These are phyloP conservation scores for Lanistes nyassanus DNA, from an alignment of 1,140 invertebrate species.

Conservation along the genomic window DNA sequence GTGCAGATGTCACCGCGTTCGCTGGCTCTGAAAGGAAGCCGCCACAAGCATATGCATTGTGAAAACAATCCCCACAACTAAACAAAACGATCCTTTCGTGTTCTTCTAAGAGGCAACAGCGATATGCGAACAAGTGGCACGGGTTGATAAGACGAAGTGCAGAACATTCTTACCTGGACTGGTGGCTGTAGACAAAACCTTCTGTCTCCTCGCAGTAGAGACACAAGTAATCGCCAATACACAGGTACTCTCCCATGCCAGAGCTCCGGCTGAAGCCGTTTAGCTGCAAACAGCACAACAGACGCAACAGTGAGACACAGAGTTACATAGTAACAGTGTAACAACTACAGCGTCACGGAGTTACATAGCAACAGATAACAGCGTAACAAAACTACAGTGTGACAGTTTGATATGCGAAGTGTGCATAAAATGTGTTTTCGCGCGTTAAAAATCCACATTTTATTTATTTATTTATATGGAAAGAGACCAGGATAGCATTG, in stretches of 20 bases:
- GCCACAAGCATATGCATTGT: too few species aligned
- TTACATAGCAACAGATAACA: background rate
- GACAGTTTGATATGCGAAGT: background rate
- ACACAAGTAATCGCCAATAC: slow-evolving; percentile 64
- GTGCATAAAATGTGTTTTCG: too few species aligned
- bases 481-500: background rate
- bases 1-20: too few species aligned
- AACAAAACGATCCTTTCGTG: too few species aligned
- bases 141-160: too few species aligned
- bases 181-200: slow-evolving; percentile 63
- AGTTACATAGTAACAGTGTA: background rate
- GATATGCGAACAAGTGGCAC: too few species aligned
- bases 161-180: slow-evolving; percentile 57
- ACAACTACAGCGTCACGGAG: too few species aligned
- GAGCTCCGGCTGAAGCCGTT: slow-evolving; percentile 43
- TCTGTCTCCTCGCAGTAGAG: slow-evolving; percentile 66
- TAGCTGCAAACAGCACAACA: slow-evolving; percentile 37
- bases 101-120: too few species aligned
- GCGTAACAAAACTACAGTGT: background rate
- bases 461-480: background rate
- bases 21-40: too few species aligned
- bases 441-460: too few species aligned
- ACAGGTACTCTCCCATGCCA: slow-evolving; percentile 63
- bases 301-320: background rate
- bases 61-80: too few species aligned